Base-by-base conservation (phyloP, 1,140 invertebrate genomes). In the Lycorma delicatula region DNA sequence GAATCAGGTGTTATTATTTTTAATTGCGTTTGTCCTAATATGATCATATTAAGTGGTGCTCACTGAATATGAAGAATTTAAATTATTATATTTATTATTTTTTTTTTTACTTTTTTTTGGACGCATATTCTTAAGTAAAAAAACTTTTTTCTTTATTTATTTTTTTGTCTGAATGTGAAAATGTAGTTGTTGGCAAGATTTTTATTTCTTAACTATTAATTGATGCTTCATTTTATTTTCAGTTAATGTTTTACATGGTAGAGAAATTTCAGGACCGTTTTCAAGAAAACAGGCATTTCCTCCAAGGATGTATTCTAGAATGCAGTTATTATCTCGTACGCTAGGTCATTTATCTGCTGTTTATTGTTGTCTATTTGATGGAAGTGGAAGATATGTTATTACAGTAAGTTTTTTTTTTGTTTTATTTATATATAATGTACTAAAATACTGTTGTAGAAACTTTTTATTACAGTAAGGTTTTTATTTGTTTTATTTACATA, bases 331-430 rank as follows among this genome's bases (percentile, higher is more conserved):
- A 68, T 81, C 86, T 29, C 79, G 89, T 52, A 93, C 93, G 1
- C 75, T 98, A 6, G 97, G 95, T 5, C 97, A 99, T 72, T 76
- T 98, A 27, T 92, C 93, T 6, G 89, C 94, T 20, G 94, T 98
- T 1, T 99, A 97, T 76, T 99, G 96, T 75, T 83, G 98, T 18
- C 75, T 92, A 1, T 98, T 94, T 75, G 97, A 99, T 75, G 81
- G 86, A 58, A 91, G 90, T 12, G 96, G 96, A 5, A 81, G 84
- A 68, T 97, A 89, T 69, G 87, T 97, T 48, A 84, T 98, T 64
- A 98, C 96, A 0, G 86, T 89, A 74, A 77, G 77, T 76, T 47
- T 1, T 44, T 38, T 38, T 2, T n/a, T 38, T 38, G 2, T 18
- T n/a, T n/a, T n/a, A n/a, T n/a, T n/a, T n/a, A n/a, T n/a, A n/a